Conservation (phyloP, 2,113 vertebrate genomes). For the Blennius ocellaris region DNA sequence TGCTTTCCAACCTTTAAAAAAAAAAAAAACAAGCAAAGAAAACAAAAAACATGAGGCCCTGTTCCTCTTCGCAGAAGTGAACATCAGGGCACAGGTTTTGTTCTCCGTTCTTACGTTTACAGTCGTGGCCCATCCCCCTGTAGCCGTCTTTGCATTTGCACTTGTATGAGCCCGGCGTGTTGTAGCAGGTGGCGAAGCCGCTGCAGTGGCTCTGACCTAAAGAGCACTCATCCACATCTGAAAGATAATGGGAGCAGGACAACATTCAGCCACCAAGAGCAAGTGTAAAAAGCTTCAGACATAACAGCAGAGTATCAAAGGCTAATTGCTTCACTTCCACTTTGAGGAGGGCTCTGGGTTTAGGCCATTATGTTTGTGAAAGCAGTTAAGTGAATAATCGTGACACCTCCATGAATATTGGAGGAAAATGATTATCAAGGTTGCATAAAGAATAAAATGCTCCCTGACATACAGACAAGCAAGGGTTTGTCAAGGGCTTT, state of each 20-base stretch:
- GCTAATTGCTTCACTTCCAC: conserved; percentile 56
- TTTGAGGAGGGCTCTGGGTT: conserved; percentile 21
- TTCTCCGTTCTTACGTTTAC: conserved; percentile 87
- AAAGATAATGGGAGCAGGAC: conserved; percentile 60
- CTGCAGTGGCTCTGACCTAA: conserved; percentile 89
- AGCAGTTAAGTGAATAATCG: conserved; percentile 25
- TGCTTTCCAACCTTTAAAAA: conserved; percentile 25
- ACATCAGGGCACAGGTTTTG: conserved; percentile 31
- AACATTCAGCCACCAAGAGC: conserved; percentile 33
- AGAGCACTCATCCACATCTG: conserved; percentile 94
- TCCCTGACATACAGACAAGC: background rate
- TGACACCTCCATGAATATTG: conserved; percentile 5
- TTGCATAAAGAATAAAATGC: background rate
- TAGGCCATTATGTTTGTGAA: background rate
- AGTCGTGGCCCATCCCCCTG: conserved; percentile 87
- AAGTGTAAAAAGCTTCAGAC: conserved; percentile 32
- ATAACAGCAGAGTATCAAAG: conserved; percentile 47
- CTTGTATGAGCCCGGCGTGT: conserved; percentile 92
- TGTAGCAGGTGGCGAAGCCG: conserved; percentile 90
- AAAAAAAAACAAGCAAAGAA: conserved; percentile 41
- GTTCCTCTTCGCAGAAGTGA: conserved; percentile 18
- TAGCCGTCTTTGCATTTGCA: conserved; percentile 96
- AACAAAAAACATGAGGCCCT: conserved; percentile 50
- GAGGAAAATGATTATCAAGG: conserved; percentile 18
- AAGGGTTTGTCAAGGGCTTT: conserved; percentile 3